Base-by-base conservation (phyloP, 2,113 vertebrate species). In the Saccopteryx bilineata region DNA sequence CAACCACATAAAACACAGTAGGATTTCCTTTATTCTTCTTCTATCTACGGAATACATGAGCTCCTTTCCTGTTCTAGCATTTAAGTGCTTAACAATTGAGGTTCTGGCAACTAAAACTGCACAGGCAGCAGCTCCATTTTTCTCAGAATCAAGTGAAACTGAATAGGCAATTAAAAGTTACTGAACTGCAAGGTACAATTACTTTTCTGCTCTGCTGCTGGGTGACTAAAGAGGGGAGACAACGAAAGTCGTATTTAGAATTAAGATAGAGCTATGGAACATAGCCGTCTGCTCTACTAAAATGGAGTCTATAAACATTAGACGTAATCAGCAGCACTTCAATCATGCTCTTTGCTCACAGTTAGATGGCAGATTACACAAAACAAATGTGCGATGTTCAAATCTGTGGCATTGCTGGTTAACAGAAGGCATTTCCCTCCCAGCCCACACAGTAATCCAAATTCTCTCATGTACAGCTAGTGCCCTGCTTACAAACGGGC, bases 121-220 rank as follows among this genome's bases (percentile, higher is more conserved):
- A 95, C 15, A 95, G 82, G 89, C 91, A 97, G 81, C 90, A 95
- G 33, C 92, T 98, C 97, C 93, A 81, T 61, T 96, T 87, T 94
- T 96, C 87, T 93, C 63, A 97, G 96, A 96, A 97, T 96, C 94
- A 97, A 98, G 95, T 80, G 95, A 96, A 97, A 87, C 76, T 21
- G 58, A 96, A 94, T 79, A 96, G 81, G 96, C 96, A 98, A 98
- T 98, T 98, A 98, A 97, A 98, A 97, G 95, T 94, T 56, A 7
- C 92, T 97, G 97, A 96, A 95, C 89, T 97, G 48, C 56, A 97
- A 97, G 71, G 87, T 98, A 95, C 96, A 96, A 93, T 88, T 87
- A 93, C 93, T 93, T 81, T 33, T 7, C 68, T 90, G 89, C 82
- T 97, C 91, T 88, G 84, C 93, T 97, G 46, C 96, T 96, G 89